These are phyloP conservation scores for Brienomyrus brachyistius DNA, from an alignment of 2,113 vertebrate species.

Conservation along the genomic window DNA sequence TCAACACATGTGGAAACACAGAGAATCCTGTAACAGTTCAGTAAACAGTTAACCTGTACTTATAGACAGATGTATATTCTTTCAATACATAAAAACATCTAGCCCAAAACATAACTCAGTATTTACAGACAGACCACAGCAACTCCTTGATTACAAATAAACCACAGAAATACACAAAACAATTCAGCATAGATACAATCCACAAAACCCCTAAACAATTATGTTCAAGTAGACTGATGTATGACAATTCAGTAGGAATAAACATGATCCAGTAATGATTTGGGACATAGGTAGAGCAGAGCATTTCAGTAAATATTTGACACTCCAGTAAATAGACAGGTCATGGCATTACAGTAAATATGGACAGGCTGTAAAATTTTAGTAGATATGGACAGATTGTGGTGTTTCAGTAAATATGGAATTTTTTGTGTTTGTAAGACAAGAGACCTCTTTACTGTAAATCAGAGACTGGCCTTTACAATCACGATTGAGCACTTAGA, in stretches of 20 bases:
- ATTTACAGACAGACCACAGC: background rate
- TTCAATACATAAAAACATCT: background rate
- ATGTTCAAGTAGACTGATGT: background rate
- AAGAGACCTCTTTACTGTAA: constrained; percentile 20
- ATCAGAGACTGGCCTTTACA: background rate
- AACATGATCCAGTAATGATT: background rate
- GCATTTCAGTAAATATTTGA: background rate
- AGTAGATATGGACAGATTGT: too few relatives aligned
- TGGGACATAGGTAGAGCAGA: background rate
- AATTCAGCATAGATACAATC: background rate
- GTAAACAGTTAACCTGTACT: background rate
- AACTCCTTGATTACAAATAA: background rate
- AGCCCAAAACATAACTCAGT: background rate
- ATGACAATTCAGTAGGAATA: background rate
- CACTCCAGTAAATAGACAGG: background rate
- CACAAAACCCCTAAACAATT: background rate
- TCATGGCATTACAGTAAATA: background rate
- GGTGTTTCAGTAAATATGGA: too few relatives aligned
- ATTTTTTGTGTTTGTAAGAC: constrained; percentile 46
- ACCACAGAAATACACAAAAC: background rate
- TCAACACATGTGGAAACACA: background rate
- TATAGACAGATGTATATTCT: background rate
- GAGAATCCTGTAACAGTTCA: background rate
- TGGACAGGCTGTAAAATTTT: too few relatives aligned
- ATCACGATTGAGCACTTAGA: background rate